A percentile compares a stretch with the other conserved stretches of the same genome.
Evolutionary conservation across 1,140 invertebrate genomes (phyloP).

Genomic region (Aethina tumida): DNA sequence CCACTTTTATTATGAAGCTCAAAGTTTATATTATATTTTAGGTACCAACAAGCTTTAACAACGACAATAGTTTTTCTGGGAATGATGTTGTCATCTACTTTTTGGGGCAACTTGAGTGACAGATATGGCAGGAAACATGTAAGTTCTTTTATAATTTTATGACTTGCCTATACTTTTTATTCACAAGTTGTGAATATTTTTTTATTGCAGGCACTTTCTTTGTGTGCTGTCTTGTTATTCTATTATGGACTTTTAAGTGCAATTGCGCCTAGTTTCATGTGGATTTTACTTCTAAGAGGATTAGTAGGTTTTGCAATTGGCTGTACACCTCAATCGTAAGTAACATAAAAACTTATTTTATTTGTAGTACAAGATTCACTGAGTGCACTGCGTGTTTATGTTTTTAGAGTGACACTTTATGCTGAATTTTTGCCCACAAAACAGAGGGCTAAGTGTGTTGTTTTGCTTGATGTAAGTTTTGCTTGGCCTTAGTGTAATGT

Average conservation of each 20-base stretch:
- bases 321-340: conserved; percentile 94
- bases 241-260: conserved; percentile 87
- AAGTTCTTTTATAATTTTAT: conserved; percentile 22
- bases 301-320: conserved; percentile 94
- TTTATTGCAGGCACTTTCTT: conserved; percentile 61
- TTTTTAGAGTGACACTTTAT: conserved; percentile 82
- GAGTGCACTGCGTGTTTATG: conserved; percentile 3
- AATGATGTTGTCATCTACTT: conserved; percentile 94
- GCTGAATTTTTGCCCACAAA: conserved; percentile 91
- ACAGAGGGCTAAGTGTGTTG: conserved; percentile 88
- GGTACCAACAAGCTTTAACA: conserved; percentile 55
- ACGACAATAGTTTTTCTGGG: conserved; percentile 83
- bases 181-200: conserved; percentile 3
- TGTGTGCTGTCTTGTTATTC: conserved; percentile 80
- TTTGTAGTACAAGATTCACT: conserved; percentile 11
- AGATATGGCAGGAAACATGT: conserved; percentile 85
- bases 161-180: conserved; percentile 3
- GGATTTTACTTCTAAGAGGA: conserved; percentile 81
- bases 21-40: conserved; percentile 40
- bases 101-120: conserved; percentile 93
- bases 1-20: conserved; percentile 1
- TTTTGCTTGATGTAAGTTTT: conserved; percentile 78
- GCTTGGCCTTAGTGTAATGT: conserved; percentile 12
- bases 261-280: conserved; percentile 82
- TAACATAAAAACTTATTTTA: conserved; percentile 31